phyloP scores from a whole-genome alignment of 2,113 vertebrate species.

The Egretta garzetta region DNA sequence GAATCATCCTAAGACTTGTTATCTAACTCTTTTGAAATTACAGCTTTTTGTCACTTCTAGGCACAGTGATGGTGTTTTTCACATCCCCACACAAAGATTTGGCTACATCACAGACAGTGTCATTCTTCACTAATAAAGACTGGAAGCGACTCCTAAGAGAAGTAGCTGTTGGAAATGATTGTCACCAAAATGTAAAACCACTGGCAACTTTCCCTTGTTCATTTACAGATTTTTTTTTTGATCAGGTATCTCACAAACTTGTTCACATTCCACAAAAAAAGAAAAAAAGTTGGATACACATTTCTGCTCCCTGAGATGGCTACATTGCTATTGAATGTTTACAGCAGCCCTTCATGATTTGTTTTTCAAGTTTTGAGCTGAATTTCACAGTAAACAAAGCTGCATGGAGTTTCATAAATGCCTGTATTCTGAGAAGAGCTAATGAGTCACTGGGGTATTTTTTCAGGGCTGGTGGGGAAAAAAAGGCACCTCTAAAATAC shows the following conservation, averaged over 20 bases:
- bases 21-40: not conserved
- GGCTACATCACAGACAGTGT: not conserved
- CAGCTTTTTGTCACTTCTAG: not conserved
- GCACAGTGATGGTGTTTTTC: not conserved
- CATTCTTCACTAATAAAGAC: not conserved
- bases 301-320: not conserved
- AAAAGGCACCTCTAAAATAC: not conserved
- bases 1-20: not conserved
- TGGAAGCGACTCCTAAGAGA: not conserved
- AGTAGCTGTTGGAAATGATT: not conserved
- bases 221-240: not conserved
- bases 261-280: not conserved
- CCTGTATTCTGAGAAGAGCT: not conserved
- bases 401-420: not conserved
- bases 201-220: not conserved
- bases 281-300: not conserved
- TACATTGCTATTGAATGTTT: not conserved
- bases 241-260: rapidly evolving
- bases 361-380: not conserved
- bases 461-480: not conserved
- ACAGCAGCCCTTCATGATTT: not conserved
- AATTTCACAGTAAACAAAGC: not conserved
- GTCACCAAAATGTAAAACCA: not conserved
- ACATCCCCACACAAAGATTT: not conserved
- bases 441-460: not conserved